Base-by-base conservation (phyloP, 2,888 invertebrate genomes). In the Didymodactylos carnosus region DNA sequence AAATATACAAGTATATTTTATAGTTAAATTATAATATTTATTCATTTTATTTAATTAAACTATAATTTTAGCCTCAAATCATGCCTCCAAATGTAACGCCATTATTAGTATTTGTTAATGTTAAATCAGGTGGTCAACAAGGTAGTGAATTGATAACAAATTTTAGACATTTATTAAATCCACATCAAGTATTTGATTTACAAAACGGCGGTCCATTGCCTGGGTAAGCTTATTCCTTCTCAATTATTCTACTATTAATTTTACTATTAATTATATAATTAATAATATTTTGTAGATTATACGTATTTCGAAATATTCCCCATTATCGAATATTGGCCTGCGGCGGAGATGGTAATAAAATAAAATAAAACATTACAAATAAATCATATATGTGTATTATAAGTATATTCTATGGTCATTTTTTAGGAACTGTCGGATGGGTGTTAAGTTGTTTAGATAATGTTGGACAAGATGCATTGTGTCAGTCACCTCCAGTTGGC, bases 301-400 rank as follows among this genome's bases (percentile, higher is more conserved):
- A 95, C 86, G 95, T 97, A 80, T 97, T 97, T 86, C 91, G 98
- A 77, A 93, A 95, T 86, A 92, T 99, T 83, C 90, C 90, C 80
- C 91, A 95, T 86, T 99, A 98, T 86, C 94, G 94, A 86, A 99
- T 99, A 83, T 87, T 99, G 82, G 98, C 98, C 76, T 99, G 98
- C 85, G 98, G 98, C 75, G 98, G 98, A 19, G 98, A 99, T 84
- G 98, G n/a, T n/a, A n/a, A n/a, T n/a, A n/a, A n/a, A n/a, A n/a
- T n/a, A n/a, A n/a, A n/a, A n/a, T n/a, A n/a, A n/a, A n/a, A n/a
- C n/a, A n/a, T n/a, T n/a, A n/a, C n/a, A n/a, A n/a, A n/a, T n/a
- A n/a, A n/a, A n/a, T n/a, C n/a, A n/a, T n/a, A n/a, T n/a, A n/a
- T n/a, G n/a, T n/a, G n/a, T n/a, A n/a, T n/a, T n/a, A n/a, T n/a